Evolutionary conservation across 2,113 vertebrate genomes (phyloP), one percentile per base, ranked within the genome.

Genomic region (Myrmecophaga tridactyla): DNA sequence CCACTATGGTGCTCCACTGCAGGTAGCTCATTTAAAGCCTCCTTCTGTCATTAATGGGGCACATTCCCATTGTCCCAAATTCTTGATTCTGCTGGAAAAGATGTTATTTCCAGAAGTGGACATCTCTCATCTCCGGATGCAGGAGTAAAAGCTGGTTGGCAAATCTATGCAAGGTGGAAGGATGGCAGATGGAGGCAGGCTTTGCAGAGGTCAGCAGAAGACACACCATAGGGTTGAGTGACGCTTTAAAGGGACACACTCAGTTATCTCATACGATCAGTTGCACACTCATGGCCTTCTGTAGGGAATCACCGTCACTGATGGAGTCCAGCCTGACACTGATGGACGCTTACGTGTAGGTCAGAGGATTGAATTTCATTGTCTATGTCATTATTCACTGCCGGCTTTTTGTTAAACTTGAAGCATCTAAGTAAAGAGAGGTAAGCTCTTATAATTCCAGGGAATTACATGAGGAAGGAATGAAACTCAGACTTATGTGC

Each of bases 81-180:
- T 48, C 12, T 51, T 43, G 17, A n/a, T 93, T 81, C 34, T 80
- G 14, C 8, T 31, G 43, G 31, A 72, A 53, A 25, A 81, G 81
- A 73, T 7, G n/a, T 1, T 13, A n/a, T 41, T 86, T 80, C 17
- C 81, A 46, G 43, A 11, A 76, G 58, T 36, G 12, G 39, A n/a
- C 10, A 17, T 56, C 34, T 81, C 56, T 78, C 39, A 20, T 81
- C 65, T 41, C 12, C 18, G 39, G 46, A 86, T 31, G 21, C n/a
- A 92, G 95, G 97, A 95, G 86, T 41, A 94, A 96, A 96, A 91
- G n/a, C 48, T 60, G 81, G 73, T 85, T 90, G 67, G 43, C 93
- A 95, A 94, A 89, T 41, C 34, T 77, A 60, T 53, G 29, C 69
- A 89, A 63, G 86, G 25, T 94, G 12, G 29, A 77, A 60, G 96